These are phyloP conservation scores for Coenonympha arcania DNA, from an alignment of 2,888 invertebrate genomes.

Conservation along the genomic window DNA sequence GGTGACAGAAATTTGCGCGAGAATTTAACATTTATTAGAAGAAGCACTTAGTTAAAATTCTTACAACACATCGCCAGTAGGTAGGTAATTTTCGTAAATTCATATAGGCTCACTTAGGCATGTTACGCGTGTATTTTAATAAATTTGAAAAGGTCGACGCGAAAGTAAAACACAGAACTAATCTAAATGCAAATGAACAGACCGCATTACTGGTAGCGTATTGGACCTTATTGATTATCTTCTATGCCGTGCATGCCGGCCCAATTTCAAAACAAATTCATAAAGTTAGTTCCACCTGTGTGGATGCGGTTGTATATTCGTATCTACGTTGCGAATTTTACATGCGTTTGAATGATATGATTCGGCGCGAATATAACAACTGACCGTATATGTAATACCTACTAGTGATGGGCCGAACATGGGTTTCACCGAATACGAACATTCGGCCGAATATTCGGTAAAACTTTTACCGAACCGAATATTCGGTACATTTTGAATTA, in stretches of 20 bases:
- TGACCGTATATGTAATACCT: too few relatives aligned
- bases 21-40: too few relatives aligned
- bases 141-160: constrained; percentile 10
- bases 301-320: background rate
- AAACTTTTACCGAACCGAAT: too few relatives aligned
- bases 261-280: constrained; percentile 13
- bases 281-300: background rate
- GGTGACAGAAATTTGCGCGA: too few relatives aligned
- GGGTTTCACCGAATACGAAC: too few relatives aligned
- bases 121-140: background rate
- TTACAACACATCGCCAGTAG: too few relatives aligned
- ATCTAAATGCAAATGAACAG: constrained; percentile 52
- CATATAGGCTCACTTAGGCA: background rate
- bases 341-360: background rate
- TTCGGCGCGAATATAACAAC: background rate
- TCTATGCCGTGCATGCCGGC: constrained; percentile 13
- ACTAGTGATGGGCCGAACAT: too few relatives aligned
- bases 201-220: constrained; percentile 35
- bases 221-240: constrained; percentile 33
- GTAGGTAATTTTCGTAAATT: background rate
- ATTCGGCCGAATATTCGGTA: too few relatives aligned
- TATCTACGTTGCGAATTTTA: background rate
- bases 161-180: constrained; percentile 32
- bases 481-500: too few relatives aligned
- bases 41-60: too few relatives aligned